Evolutionary conservation across 2,888 invertebrate species (phyloP).

Genomic region (Euplagia quadripunctaria): DNA sequence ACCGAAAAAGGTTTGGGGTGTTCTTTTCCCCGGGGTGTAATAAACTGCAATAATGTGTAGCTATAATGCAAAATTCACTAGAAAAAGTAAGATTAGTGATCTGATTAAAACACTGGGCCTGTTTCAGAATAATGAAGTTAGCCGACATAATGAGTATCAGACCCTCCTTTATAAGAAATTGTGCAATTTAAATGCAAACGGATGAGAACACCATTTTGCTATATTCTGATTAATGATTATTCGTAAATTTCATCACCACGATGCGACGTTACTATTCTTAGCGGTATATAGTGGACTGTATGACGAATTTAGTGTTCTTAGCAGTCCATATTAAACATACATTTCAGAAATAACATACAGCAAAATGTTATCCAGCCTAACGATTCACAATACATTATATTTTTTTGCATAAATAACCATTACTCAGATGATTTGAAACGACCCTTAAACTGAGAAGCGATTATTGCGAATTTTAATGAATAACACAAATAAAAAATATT

Average conservation of each 20-base stretch:
- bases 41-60: background rate
- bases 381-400: background rate
- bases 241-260: background rate
- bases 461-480: background rate
- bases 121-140: background rate
- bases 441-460: background rate
- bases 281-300: too few relatives aligned
- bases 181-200: background rate
- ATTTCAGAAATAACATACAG: too few relatives aligned
- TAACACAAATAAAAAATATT: background rate
- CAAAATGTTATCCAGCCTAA: background rate
- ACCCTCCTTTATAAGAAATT: background rate
- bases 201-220: background rate
- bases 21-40: too few relatives aligned
- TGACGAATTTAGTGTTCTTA: too few relatives aligned
- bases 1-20: background rate
- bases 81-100: background rate
- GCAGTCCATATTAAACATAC: too few relatives aligned
- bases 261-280: background rate
- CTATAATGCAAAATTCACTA: background rate
- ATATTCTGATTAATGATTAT: background rate
- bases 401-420: background rate
- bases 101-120: background rate
- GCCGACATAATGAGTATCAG: background rate
- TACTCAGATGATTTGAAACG: background rate